These are phyloP conservation scores for Danionella cerebrum DNA, from an alignment of 2,113 vertebrate genomes.

Conservation along the genomic window DNA sequence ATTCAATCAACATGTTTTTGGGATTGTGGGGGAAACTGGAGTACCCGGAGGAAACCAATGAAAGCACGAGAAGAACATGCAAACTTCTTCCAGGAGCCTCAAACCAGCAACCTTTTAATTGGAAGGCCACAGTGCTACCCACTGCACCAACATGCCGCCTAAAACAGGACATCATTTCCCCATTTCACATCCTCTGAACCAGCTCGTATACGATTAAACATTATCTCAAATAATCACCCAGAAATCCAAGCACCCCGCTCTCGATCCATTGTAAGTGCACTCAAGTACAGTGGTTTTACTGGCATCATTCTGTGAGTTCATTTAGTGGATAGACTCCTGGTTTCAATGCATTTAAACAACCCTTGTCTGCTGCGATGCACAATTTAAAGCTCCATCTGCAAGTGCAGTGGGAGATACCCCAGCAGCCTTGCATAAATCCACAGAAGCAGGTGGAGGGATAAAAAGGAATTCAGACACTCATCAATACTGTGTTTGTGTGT, in stretches of 20 bases:
- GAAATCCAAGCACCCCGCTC: conserved; percentile 12
- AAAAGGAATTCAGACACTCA: conserved; percentile 32
- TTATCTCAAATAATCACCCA: conserved; percentile 9
- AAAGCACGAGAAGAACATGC: no score
- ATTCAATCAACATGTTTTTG: no score
- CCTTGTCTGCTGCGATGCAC: conserved; percentile 30
- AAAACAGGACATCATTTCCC: no score
- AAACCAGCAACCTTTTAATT: no score
- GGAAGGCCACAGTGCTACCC: no score
- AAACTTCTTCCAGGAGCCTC: no score
- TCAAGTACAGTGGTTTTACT: conserved; percentile 40
- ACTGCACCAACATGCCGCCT: no score
- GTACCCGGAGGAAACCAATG: no score
- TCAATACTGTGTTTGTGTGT: no score
- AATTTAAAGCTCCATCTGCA: conserved; percentile 46
- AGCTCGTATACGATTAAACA: no score
- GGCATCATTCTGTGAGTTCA: conserved; percentile 37
- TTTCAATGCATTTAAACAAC: conserved; percentile 56
- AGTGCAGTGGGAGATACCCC: conserved; percentile 41
- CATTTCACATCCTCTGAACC: not conserved
- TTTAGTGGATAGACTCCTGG: conserved; percentile 44
- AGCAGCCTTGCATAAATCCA: conserved; percentile 40
- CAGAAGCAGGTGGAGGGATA: conserved; percentile 26
- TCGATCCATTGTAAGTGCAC: conserved; percentile 27
- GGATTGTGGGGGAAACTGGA: no score